These are phyloP conservation scores for Vidua macroura DNA, from an alignment of 2,113 vertebrate genomes.

Conservation along the genomic window DNA sequence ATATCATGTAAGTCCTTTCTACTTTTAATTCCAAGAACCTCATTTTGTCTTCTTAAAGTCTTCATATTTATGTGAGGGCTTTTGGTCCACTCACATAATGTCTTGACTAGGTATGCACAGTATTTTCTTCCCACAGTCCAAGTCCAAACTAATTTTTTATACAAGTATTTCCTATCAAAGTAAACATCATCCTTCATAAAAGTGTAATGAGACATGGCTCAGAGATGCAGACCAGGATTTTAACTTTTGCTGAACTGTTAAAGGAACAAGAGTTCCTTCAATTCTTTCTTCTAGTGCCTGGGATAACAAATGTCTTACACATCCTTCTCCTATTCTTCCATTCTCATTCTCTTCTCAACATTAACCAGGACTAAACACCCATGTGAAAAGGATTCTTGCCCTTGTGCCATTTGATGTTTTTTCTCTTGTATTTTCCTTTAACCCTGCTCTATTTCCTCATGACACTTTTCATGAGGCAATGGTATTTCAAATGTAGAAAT, in stretches of 20 bases:
- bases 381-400: not conserved
- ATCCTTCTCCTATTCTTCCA: not conserved
- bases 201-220: not conserved
- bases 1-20: not conserved
- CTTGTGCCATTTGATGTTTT: not conserved
- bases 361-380: not conserved
- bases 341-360: not conserved
- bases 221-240: not conserved
- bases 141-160: not conserved
- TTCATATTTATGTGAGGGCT: not conserved
- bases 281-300: not conserved
- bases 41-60: not conserved
- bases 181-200: not conserved
- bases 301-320: not conserved
- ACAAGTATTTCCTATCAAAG: not conserved
- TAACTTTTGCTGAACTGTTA: not conserved
- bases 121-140: not conserved
- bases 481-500: not conserved
- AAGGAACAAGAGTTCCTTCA: not conserved
- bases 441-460: not conserved
- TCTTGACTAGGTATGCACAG: not conserved
- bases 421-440: not conserved
- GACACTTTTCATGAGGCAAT: not conserved
- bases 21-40: not conserved
- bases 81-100: not conserved